A percentile compares a stretch with the other conserved stretches of the same genome.
These are phyloP conservation scores for Drosophila picticornis DNA, from an alignment of 2,888 invertebrate genomes.

Conservation along the genomic window DNA sequence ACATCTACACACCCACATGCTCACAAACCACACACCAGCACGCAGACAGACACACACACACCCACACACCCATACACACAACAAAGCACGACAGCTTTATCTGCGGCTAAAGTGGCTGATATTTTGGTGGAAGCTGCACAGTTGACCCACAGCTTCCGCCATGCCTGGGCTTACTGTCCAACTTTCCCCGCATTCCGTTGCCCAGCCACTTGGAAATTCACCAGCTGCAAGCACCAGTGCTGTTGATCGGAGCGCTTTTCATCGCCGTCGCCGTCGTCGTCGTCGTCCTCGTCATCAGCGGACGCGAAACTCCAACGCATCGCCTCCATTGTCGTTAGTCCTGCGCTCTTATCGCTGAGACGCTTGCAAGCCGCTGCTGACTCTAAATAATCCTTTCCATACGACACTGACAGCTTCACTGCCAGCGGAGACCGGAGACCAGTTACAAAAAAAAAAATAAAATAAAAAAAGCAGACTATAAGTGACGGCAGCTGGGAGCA, in stretches of 20 bases:
- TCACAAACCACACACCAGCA: not conserved
- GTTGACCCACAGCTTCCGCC: constrained; percentile 57
- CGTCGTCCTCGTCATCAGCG: constrained; percentile 60
- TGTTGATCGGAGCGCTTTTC: constrained; percentile 71
- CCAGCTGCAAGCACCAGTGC: not conserved
- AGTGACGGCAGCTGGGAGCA: constrained; percentile 18
- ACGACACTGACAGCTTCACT: constrained; percentile 69
- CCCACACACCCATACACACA: constrained; percentile 1
- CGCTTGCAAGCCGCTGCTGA: constrained; percentile 80
- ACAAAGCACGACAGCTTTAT: constrained; percentile 72
- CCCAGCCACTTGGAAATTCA: constrained; percentile 3
- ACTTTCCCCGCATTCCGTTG: not conserved
- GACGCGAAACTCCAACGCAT: constrained; percentile 43
- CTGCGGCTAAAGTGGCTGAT: constrained; percentile 75
- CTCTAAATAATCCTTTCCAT: constrained; percentile 80
- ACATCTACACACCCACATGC: not conserved
- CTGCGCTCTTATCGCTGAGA: constrained; percentile 72
- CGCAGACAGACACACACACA: constrained; percentile 1
- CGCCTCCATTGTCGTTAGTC: constrained; percentile 67
- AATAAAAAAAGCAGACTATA: constrained; percentile 30
- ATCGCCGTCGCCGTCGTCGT: constrained; percentile 61
- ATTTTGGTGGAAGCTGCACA: constrained; percentile 63
- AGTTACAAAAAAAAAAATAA: constrained; percentile 26
- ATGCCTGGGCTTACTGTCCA: constrained; percentile 23
- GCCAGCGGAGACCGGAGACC: constrained; percentile 30